Evolutionary conservation across 2,113 vertebrate species (phyloP), one percentile per base, ranked within the genome.

Genomic region (Apus apus): DNA sequence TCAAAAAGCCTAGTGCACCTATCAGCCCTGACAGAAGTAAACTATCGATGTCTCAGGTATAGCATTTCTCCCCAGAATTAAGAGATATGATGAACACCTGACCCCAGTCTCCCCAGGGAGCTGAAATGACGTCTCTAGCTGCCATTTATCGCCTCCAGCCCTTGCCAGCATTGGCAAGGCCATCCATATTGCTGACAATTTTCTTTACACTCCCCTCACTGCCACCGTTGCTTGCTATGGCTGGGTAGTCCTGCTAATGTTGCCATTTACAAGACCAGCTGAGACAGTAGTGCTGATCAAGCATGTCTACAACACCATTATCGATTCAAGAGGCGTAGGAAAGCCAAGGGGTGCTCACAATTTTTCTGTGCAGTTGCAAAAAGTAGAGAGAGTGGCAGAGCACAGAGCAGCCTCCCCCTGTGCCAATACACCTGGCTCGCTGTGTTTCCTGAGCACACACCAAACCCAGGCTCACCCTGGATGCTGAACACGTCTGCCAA

Each of bases 401-500:
- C 80, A 2, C 32, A 18, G 58, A 73, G 67, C 43, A 7, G 25
- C 57, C 88, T 72, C 67, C 73, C 85, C 51, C 75, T 46, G 75
- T 9, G 8, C 81, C 2, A 0, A 48, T 38, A 19, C 0, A 3
- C 56, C 73, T 1, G 7, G 57, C 78, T 71, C 21, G 0, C 4
- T 36, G 48, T 15, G 0, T 4, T 53, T 70, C 80, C 64, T 0
- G 0, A 73, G 80, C 79, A 15, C 4, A 2, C 81, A 34, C 60
- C 43, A 20, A 70, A 77, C 64, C 54, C 30, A 50, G 70, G 75
- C 89, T 89, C 81, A 5, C 92, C 96, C 96, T 76, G 93, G 89
- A 96, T 96, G 92, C 94, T 95, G 95, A 97, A 95, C 95, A 95
- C 91, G 57, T 97, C 96, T 96, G 96, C 96, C 94, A 96, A 82